A percentile compares a stretch with the other conserved stretches of the same genome.
Evolutionary conservation across 2,113 vertebrate species (phyloP).

Genomic region (Sitta europaea): DNA sequence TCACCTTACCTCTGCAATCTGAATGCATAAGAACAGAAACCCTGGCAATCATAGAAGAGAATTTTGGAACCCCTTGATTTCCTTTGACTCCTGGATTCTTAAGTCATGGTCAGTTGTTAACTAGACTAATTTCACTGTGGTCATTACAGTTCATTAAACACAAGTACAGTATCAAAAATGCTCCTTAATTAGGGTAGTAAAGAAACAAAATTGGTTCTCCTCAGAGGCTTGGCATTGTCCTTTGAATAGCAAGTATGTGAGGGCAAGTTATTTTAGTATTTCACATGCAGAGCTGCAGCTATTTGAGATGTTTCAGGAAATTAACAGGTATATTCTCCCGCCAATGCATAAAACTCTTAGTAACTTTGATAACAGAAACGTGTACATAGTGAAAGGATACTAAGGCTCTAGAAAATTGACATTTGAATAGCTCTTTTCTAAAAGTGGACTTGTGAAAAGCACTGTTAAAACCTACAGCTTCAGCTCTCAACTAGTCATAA

Average conservation of each 20-base stretch:
- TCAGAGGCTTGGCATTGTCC: not conserved
- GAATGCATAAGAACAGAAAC: not conserved
- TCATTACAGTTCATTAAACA: not conserved
- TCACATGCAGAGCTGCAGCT: not conserved
- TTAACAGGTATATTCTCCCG: not conserved
- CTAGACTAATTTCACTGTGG: not conserved
- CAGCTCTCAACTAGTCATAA: not conserved
- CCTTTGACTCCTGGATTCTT: not conserved
- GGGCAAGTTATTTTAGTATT: conserved; percentile 21
- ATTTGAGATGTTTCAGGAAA: not conserved
- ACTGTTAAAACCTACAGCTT: not conserved
- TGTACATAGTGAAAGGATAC: not conserved
- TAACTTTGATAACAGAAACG: not conserved
- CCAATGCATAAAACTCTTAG: too few species aligned
- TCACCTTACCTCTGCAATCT: not conserved
- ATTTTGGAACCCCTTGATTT: not conserved
- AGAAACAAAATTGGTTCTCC: conserved; percentile 11
- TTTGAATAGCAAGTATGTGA: not conserved
- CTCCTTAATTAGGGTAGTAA: conserved; percentile 13
- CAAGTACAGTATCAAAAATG: not conserved
- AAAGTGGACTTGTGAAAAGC: not conserved
- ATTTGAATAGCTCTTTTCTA: not conserved
- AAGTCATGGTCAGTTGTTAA: not conserved
- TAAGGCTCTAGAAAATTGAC: not conserved
- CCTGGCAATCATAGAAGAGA: not conserved